Conservation (phyloP, 2,888 invertebrate species). For the Lampropteryx suffumata region DNA sequence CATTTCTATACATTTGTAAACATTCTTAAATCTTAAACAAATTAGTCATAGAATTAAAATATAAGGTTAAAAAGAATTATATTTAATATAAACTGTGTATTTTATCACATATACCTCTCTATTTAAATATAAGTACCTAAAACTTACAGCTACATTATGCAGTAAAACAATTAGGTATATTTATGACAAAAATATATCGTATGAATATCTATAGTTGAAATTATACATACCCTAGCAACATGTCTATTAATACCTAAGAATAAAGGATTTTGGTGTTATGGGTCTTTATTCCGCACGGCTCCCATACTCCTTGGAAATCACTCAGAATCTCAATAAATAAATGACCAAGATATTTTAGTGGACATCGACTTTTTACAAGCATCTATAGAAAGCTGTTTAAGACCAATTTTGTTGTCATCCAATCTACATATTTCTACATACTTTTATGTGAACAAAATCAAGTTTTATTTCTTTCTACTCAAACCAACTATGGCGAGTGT, state of each 20-base stretch:
- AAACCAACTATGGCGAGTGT: no score
- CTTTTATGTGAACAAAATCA: no score
- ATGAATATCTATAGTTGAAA: conserved; percentile 43
- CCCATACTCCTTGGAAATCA: no score
- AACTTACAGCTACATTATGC: conserved; percentile 75
- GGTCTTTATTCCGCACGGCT: no score
- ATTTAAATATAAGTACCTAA: conserved; percentile 44
- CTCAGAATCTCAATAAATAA: no score
- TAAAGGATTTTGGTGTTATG: conserved; percentile 52
- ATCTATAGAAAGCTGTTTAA: no score
- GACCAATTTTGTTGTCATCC: no score
- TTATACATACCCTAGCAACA: conserved; percentile 56
- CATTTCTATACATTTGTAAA: conserved; percentile 61
- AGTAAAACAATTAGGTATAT: conserved; percentile 56
- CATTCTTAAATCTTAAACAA: conserved; percentile 37
- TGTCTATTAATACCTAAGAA: conserved; percentile 42
- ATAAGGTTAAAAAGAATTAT: conserved; percentile 54
- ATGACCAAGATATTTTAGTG: no score
- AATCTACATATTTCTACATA: no score
- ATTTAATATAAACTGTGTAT: conserved; percentile 48
- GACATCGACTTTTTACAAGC: no score
- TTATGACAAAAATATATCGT: conserved; percentile 66
- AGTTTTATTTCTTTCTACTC: no score
- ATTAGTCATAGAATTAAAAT: conserved; percentile 48
- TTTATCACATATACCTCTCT: conserved; percentile 42